phyloP scores from a whole-genome alignment of 2,888 invertebrate species.

The Microdon myrmicae region DNA sequence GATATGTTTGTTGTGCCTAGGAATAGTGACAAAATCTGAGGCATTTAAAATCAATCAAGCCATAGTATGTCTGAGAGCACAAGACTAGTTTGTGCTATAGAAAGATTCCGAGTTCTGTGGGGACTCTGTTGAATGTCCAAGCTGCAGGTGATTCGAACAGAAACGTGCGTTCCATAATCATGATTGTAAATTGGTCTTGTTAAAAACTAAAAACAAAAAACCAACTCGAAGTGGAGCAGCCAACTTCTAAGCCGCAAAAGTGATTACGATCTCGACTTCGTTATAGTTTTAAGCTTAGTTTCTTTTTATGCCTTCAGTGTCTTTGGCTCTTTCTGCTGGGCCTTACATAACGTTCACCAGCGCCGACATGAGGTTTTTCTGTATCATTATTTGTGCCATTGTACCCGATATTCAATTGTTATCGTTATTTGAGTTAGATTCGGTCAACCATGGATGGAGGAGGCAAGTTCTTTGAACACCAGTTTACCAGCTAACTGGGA shows the following conservation, averaged over 20 bases:
- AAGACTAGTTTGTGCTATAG: constrained; percentile 20
- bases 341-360: constrained; percentile 44
- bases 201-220: constrained; percentile 22
- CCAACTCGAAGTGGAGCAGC: constrained; percentile 43
- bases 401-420: constrained; percentile 46
- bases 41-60: constrained; percentile 44
- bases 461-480: constrained; percentile 31
- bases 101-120: constrained; percentile 13
- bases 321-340: constrained; percentile 12
- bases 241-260: constrained; percentile 42
- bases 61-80: constrained; percentile 10
- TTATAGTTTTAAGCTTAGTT: constrained; percentile 42
- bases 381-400: constrained; percentile 43
- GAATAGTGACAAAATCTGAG: constrained; percentile 29
- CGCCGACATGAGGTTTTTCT: constrained; percentile 27
- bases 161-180: constrained; percentile 33
- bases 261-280: constrained; percentile 40
- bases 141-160: constrained; percentile 40
- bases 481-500: constrained; percentile 22
- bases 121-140: constrained; percentile 25
- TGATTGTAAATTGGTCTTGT: constrained; percentile 32
- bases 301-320: constrained; percentile 9
- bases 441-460: constrained; percentile 37
- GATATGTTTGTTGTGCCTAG: no score
- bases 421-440: constrained; percentile 43